Evolutionary conservation across 2,113 vertebrate genomes (phyloP), one percentile per base, ranked within the genome.

Genomic region (Malurus cyaneus): DNA sequence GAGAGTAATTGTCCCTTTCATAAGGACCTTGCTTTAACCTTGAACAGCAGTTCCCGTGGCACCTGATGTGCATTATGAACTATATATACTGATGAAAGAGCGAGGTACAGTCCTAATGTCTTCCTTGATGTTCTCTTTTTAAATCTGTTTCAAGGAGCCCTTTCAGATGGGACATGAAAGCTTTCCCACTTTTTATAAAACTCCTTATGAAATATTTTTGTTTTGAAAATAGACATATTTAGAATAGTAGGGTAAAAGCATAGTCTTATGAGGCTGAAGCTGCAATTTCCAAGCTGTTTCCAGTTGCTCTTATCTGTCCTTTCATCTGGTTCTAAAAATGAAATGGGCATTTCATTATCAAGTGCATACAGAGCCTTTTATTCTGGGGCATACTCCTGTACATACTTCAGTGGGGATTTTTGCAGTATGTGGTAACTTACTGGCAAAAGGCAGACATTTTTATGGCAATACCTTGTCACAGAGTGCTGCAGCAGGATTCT

Each of bases 1-100:
- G 82, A 93, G 88, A 92, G 93, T 94, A 96, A 97, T 92, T 94
- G 95, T 73, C 80, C 65, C 92, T 95, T 96, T 96, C 69, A 96
- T 86, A 76, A 46, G 62, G 90, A 95, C 95, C 95, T 94, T 96
- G 82, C 95, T 90, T 80, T 95, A 86, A 95, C 95, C 95, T 96
- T 94, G 85, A 94, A 39, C 95, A 95, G 95, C 92, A 57, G 95
- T 86, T 86, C 69, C 88, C 6, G 44, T 88, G 93, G 93, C 88
- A 86, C 86, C 92, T 54, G 82, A 95, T 80, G 95, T 88, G 93
- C 69, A 3, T 93, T 78, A 74, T 41, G 74, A 78, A 93, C 93
- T 95, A 83, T 83, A 74, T 74, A 94, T 34, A 93, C 93, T 94
- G 90, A 96, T 96, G 80, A 96, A 96, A 96, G 93, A 94, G 64